Percentiles rank a stretch among this genome's conserved stretches.
Evolutionary conservation across 2,888 invertebrate genomes (phyloP).

Genomic region (Petrolisthes cinctipes): DNA sequence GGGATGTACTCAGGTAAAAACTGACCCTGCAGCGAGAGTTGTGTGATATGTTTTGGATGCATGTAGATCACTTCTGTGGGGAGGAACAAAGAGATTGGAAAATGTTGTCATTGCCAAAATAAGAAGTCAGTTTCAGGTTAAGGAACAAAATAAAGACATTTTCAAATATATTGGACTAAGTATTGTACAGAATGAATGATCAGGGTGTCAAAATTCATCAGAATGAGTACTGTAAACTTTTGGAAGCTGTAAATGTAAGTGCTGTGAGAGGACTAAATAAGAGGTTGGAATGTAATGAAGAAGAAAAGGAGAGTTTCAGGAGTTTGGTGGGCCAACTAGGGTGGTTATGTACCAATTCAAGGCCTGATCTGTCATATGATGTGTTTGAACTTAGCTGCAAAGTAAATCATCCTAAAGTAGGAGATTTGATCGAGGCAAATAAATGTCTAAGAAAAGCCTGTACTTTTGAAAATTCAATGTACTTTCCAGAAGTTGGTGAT

Average conservation of each 20-base stretch:
- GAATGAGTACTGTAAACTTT: slow-evolving; percentile 26
- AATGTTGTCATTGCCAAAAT: slow-evolving; percentile 17
- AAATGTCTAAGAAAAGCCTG: too few relatives aligned
- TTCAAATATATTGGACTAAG: slow-evolving; percentile 30
- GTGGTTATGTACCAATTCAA: slow-evolving; percentile 5
- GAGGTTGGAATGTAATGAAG: slow-evolving; percentile 19
- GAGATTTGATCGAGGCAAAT: too few relatives aligned
- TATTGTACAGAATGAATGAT: slow-evolving; percentile 27
- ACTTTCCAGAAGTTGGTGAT: neutral
- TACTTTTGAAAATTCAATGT: too few relatives aligned
- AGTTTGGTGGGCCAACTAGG: slow-evolving; percentile 5
- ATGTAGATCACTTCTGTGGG: slow-evolving; percentile 29
- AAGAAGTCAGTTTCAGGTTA: neutral
- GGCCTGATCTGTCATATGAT: neutral
- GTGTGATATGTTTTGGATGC: slow-evolving; percentile 30
- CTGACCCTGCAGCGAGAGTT: slow-evolving; percentile 31
- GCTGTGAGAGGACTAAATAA: neutral
- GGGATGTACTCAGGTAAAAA: slow-evolving; percentile 30
- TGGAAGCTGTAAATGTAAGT: slow-evolving; percentile 26
- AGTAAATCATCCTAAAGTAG: too few relatives aligned
- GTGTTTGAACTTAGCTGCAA: too few relatives aligned
- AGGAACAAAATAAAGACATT: neutral
- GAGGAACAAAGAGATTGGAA: slow-evolving; percentile 26
- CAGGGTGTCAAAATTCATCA: slow-evolving; percentile 19
- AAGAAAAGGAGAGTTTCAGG: neutral